A percentile compares a stretch with the other conserved stretches of the same genome.
Evolutionary conservation across 2,113 vertebrate species (phyloP).

Genomic region (Protobothrops flavoviridis): DNA sequence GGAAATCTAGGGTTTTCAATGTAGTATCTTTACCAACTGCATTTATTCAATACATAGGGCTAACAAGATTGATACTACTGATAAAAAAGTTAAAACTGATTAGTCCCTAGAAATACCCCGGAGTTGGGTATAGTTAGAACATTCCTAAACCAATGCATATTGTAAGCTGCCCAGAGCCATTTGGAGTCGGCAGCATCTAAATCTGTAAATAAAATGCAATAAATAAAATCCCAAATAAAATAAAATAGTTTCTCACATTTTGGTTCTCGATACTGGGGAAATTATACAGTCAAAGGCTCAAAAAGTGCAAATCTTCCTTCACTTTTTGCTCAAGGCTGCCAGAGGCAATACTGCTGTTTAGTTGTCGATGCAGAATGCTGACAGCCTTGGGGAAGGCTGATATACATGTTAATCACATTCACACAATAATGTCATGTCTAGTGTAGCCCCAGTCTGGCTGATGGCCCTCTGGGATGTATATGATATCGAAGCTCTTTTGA

Average conservation of each 20-base stretch:
- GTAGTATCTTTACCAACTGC: not conserved
- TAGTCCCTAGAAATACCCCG: not conserved
- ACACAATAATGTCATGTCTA: not conserved
- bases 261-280: not conserved
- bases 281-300: not conserved
- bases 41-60: not conserved
- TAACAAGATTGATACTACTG: not conserved
- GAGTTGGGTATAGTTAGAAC: not conserved
- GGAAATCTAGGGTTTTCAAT: not conserved
- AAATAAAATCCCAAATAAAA: not conserved
- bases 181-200: not conserved
- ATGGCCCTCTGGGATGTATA: not conserved
- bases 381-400: not conserved
- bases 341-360: not conserved
- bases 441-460: not conserved
- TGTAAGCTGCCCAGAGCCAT: not conserved
- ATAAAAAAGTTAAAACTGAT: not conserved
- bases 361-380: not conserved
- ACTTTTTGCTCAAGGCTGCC: not conserved
- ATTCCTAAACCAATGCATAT: not conserved
- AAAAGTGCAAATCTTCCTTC: not conserved
- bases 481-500: not conserved
- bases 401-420: not conserved
- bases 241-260: not conserved
- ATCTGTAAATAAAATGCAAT: not conserved